Conservation (phyloP, 2,888 invertebrate genomes). For the Pheosia tremula region DNA sequence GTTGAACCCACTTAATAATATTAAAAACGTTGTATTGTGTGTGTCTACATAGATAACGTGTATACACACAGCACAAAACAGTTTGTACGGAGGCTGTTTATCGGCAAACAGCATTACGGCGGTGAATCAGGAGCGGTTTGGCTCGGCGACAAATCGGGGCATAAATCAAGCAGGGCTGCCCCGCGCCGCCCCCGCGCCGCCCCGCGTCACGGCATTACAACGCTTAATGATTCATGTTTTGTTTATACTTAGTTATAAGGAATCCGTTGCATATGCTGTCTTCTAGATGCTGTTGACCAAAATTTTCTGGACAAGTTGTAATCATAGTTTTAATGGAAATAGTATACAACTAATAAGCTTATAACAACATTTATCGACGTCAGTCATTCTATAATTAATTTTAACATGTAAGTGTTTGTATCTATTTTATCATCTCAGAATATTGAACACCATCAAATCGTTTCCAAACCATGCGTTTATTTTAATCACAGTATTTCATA, state of each 20-base stretch:
- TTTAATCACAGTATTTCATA: too few relatives aligned
- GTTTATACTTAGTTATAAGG: slow-evolving; percentile 45
- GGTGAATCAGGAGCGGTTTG: slow-evolving; percentile 61
- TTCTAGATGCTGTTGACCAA: neutral
- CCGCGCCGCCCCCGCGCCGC: slow-evolving; percentile 15
- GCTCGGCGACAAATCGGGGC: slow-evolving; percentile 62
- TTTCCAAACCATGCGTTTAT: too few relatives aligned
- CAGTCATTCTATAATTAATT: too few relatives aligned
- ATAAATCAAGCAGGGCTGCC: slow-evolving; percentile 54
- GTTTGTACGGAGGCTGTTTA: slow-evolving; percentile 25
- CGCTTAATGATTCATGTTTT: slow-evolving; percentile 48
- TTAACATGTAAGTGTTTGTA: too few relatives aligned
- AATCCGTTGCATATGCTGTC: slow-evolving; percentile 11
- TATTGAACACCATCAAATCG: too few relatives aligned
- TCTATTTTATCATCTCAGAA: too few relatives aligned
- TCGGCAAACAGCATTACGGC: slow-evolving; percentile 44
- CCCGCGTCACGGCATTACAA: slow-evolving; percentile 34
- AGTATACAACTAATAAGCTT: neutral
- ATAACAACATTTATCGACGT: neutral
- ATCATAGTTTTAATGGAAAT: neutral
- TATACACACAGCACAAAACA: neutral
- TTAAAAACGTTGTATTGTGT: too few relatives aligned
- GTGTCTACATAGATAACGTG: too few relatives aligned
- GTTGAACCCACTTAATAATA: too few relatives aligned
- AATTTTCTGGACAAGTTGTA: neutral